Conservation (phyloP, 1,140 invertebrate species). For the Drosophila ercepeae region DNA sequence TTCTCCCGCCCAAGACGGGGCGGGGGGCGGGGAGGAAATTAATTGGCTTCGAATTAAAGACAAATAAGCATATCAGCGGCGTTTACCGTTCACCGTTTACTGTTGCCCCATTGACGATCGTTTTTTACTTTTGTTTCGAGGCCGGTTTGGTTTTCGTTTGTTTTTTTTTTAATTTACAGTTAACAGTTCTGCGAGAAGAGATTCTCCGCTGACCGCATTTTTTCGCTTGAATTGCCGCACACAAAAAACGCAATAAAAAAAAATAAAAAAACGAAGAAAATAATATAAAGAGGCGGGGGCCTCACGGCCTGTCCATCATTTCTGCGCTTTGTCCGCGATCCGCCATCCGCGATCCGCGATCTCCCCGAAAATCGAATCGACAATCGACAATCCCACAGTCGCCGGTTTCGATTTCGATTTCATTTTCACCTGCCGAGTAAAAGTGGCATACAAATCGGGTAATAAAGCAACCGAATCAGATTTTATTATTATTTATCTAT, state of each 20-base stretch:
- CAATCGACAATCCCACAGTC: conserved; percentile 20
- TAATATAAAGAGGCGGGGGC: neutral
- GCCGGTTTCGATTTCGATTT: too few relatives aligned
- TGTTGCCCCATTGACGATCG: conserved; percentile 1
- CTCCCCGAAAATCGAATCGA: conserved; percentile 3
- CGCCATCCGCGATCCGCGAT: too few relatives aligned
- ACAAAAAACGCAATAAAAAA: neutral
- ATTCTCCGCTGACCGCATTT: conserved; percentile 74
- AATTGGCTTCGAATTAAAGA: conserved; percentile 74
- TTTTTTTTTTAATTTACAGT: conserved; percentile 58
- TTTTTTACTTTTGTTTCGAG: conserved; percentile 15
- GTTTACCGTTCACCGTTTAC: conserved; percentile 61
- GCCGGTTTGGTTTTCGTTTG: neutral
- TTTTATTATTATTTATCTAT: conserved; percentile 47
- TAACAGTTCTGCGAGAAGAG: conserved; percentile 68
- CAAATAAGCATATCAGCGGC: conserved; percentile 67
- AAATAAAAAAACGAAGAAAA: neutral
- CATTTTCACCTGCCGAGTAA: conserved; percentile 77
- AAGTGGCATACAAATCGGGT: conserved; percentile 59
- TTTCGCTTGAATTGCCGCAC: conserved; percentile 55
- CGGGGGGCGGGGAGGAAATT: conserved; percentile 62
- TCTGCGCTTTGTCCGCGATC: too few relatives aligned
- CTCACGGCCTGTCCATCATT: too few relatives aligned
- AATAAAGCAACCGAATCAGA: conserved; percentile 45
- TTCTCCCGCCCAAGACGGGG: neutral